A percentile compares a stretch with the other conserved stretches of the same genome.
Conservation (phyloP, 30 jellyfish, hydroid and myxozoan species). For the Clytia hemisphaerica region DNA sequence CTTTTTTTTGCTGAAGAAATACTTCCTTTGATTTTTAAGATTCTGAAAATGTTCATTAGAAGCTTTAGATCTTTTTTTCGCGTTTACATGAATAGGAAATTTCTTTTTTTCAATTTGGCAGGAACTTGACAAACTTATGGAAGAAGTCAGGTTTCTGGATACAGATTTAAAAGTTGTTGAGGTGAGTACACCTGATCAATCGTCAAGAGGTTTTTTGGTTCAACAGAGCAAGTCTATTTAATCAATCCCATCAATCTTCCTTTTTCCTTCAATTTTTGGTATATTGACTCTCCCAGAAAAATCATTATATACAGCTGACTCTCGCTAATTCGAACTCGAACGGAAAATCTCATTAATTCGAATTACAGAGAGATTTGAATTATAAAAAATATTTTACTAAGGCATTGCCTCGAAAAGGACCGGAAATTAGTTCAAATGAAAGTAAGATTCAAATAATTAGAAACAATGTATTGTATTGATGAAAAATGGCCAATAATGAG, state of each 20-base stretch:
- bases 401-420: too few relatives aligned
- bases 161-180: slow-evolving; percentile 67
- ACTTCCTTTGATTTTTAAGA: not conserved
- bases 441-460: too few relatives aligned
- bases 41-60: not conserved
- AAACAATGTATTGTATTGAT: too few relatives aligned
- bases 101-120: not conserved
- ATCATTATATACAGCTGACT: not conserved
- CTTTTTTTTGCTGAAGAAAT: not conserved
- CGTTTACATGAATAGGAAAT: not conserved
- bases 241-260: too few relatives aligned
- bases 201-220: not conserved
- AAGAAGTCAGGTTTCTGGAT: slow-evolving; percentile 68
- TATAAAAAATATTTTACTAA: too few relatives aligned
- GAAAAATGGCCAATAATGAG: too few relatives aligned
- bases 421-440: too few relatives aligned
- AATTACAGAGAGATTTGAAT: too few relatives aligned
- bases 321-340: too few relatives aligned
- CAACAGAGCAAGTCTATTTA: not conserved
- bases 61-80: too few relatives aligned
- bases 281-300: not conserved
- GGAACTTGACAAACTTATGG: slow-evolving; percentile 72
- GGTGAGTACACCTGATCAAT: slow-evolving; percentile 41
- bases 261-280: not conserved
- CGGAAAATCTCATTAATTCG: too few relatives aligned